Evolutionary conservation across 2,797 vertebrate species (phyloP).

Genomic region (Myiotriccus ornatus): DNA sequence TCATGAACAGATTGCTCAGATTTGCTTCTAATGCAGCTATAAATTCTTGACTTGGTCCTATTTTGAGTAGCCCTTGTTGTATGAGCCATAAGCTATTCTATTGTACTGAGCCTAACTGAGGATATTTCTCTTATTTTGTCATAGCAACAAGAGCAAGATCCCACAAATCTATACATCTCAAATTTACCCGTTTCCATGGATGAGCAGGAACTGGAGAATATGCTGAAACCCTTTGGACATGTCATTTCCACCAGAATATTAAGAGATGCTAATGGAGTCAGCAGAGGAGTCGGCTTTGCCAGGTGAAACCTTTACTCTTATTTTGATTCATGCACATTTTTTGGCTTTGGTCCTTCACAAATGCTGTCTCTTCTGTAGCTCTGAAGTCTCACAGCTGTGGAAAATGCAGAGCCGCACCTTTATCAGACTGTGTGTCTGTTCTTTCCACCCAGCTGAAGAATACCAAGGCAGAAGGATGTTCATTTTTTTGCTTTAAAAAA

Average conservation of each 20-base stretch:
- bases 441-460: slow-evolving; percentile 7
- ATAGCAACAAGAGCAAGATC: slow-evolving; percentile 98
- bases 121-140: slow-evolving; percentile 57
- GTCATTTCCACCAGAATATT: slow-evolving; percentile 98
- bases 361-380: background rate
- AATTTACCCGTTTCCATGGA: slow-evolving; percentile 97
- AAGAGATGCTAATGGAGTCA: slow-evolving; percentile 94
- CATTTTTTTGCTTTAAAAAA: background rate
- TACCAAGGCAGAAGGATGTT: background rate
- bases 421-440: background rate
- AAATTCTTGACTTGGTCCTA: background rate
- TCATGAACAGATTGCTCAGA: background rate
- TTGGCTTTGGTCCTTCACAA: background rate
- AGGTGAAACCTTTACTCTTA: slow-evolving; percentile 80
- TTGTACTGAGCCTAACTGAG: slow-evolving; percentile 1
- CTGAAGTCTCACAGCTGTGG: background rate
- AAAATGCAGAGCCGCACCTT: background rate
- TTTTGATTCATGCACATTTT: background rate
- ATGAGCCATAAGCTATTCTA: background rate
- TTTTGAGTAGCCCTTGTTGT: background rate
- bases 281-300: slow-evolving; percentile 97
- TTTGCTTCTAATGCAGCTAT: background rate
- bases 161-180: slow-evolving; percentile 98
- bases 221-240: slow-evolving; percentile 96
- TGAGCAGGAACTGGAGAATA: slow-evolving; percentile 95